A percentile compares a stretch with the other conserved stretches of the same genome.
These are phyloP conservation scores for Galerucella nymphaeae DNA, from an alignment of 2,888 invertebrate genomes.

Conservation along the genomic window DNA sequence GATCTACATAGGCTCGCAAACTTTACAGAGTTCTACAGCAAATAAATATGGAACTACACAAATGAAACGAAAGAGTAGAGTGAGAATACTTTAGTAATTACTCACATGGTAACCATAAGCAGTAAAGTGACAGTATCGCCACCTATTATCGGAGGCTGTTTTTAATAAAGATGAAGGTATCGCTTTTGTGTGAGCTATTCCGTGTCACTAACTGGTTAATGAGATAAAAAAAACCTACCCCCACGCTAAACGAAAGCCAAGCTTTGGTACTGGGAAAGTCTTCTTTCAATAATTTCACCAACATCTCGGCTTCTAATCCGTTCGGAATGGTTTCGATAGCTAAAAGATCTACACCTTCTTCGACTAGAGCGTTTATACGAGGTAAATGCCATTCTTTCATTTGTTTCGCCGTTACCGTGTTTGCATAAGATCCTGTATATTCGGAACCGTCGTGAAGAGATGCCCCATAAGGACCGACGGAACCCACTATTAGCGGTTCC, in stretches of 20 bases:
- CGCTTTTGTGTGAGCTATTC: no score
- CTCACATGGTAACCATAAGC: no score
- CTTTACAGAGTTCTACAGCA: no score
- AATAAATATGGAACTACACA: no score
- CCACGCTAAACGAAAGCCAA: slow-evolving; percentile 91
- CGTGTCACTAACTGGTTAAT: not conserved
- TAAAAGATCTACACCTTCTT: slow-evolving; percentile 85
- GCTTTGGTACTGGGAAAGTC: slow-evolving; percentile 83
- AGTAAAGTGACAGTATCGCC: no score
- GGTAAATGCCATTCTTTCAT: slow-evolving; percentile 88
- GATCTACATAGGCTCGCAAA: no score
- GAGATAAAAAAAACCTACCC: slow-evolving; percentile 67
- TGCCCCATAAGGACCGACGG: slow-evolving; percentile 94
- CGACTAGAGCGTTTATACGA: slow-evolving; percentile 80
- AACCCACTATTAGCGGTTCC: slow-evolving; percentile 81
- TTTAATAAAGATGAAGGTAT: no score
- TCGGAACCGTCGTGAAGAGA: slow-evolving; percentile 92
- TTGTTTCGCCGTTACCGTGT: slow-evolving; percentile 70
- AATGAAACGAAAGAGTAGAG: no score
- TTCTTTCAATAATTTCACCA: slow-evolving; percentile 78
- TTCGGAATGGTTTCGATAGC: slow-evolving; percentile 95
- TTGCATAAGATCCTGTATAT: slow-evolving; percentile 87
- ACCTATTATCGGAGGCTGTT: no score
- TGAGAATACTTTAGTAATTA: no score
- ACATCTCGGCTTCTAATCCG: slow-evolving; percentile 81